A percentile compares a stretch with the other conserved stretches of the same genome.
These are phyloP conservation scores for Drosophila fulvimacula DNA, from an alignment of 2,888 invertebrate species.

Conservation along the genomic window DNA sequence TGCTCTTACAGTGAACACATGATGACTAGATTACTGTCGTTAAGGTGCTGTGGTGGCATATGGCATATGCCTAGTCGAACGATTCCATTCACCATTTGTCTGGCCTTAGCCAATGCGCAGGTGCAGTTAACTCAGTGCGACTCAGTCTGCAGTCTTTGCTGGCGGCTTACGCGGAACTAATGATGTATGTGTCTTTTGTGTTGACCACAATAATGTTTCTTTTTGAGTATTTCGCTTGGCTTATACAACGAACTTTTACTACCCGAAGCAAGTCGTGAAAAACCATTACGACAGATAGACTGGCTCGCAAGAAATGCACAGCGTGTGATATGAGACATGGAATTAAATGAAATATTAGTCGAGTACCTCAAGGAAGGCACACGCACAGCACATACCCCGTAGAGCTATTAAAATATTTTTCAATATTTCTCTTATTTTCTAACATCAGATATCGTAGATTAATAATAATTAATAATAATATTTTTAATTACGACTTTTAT, in stretches of 20 bases:
- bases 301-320: constrained; percentile 13
- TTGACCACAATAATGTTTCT: constrained; percentile 56
- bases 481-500: too few species aligned
- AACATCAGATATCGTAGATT: too few species aligned
- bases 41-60: constrained; percentile 14
- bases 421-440: too few species aligned
- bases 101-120: constrained; percentile 44
- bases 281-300: constrained; percentile 48
- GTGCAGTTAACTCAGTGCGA: constrained; percentile 52
- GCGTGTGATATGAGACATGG: constrained; percentile 18
- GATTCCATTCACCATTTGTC: constrained; percentile 47
- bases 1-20: constrained; percentile 1
- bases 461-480: too few species aligned
- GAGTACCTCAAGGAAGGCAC: too few species aligned
- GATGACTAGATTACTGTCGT: constrained; percentile 23
- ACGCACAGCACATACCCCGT: not conserved
- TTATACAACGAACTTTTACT: constrained; percentile 71
- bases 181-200: constrained; percentile 51
- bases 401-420: not conserved
- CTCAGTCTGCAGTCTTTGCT: constrained; percentile 19
- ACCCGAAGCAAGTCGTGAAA: constrained; percentile 56
- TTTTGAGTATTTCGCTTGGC: constrained; percentile 15
- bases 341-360: constrained; percentile 16
- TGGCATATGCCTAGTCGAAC: constrained; percentile 7
- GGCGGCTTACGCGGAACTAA: constrained; percentile 67